Base-by-base conservation (phyloP, 2,888 invertebrate genomes). In the Tiliacea citrago region DNA sequence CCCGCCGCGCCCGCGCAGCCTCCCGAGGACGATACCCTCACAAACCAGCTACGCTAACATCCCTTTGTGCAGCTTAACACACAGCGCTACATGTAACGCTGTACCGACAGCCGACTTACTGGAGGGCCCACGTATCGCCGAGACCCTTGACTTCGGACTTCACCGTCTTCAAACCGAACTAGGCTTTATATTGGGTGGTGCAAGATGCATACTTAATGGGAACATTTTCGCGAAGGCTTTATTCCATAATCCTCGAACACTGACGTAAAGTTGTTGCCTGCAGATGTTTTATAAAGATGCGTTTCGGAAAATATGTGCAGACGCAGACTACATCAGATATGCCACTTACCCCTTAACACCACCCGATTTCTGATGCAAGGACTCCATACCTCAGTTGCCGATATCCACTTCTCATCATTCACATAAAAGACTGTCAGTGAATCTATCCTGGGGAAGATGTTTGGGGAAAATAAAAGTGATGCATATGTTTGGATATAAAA, bases 1-100 rank as follows among this genome's bases (percentile, higher is more conserved):
- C 55, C 72, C 78, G 75, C 68, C 77, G 70, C 77, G 85, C 87
- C 88, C 87, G 86, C 90, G 88, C 92, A 90, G 90, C 92, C 91
- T 91, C 89, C 89, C 88, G 90, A 94, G 95, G 94, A 94, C 95
- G 94, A 94, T 94, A 94, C 94, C 95, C 95, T 92, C 92, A 85
- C 86, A 77, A 85, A 76, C 85, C 84, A 82, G 84, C 85, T 73
- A 72, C 78, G 80, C 81, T 70, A 71, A 79, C 89, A 89, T 83
- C 90, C 89, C 89, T 88, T 88, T 88, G 90, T 89, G 84, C 72
- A 75, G 81, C 86, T 78, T 73, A 71, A 76, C 79, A 76, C 57
- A 79, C 66, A 77, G 73, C 81, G 77, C 85, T 80, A 81, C 86
- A 81, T 81, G 84, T 83, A 77, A 78, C 78, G 75, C 73, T 73